Percentiles rank a stretch among this genome's conserved stretches.
Evolutionary conservation across 2,888 invertebrate genomes (phyloP).

Genomic region (Xanthostigma xanthostigma): DNA sequence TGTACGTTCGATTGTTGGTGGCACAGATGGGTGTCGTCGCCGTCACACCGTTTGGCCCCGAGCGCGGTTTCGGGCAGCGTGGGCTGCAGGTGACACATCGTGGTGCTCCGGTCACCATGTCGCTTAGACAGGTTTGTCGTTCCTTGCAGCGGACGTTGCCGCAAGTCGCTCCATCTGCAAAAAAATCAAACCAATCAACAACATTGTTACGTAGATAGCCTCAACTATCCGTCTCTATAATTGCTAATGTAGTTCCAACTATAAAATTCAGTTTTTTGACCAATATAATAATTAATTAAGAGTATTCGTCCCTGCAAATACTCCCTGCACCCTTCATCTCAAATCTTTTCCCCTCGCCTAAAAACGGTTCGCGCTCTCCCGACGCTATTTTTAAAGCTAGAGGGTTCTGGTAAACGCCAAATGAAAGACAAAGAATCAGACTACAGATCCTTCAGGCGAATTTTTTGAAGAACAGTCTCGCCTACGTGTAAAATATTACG

Average conservation of each 20-base stretch:
- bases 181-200: constrained; percentile 7
- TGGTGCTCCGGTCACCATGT: constrained; percentile 45
- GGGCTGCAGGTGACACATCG: constrained; percentile 56
- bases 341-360: too few species aligned
- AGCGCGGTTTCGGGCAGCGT: constrained; percentile 37
- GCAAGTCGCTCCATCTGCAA: constrained; percentile 50
- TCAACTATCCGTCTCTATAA: not conserved
- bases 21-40: constrained; percentile 47
- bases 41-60: constrained; percentile 29
- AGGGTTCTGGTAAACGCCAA: too few species aligned
- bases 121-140: constrained; percentile 51
- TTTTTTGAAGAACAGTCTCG: too few species aligned
- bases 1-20: constrained; percentile 57
- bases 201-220: constrained; percentile 8
- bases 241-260: too few species aligned
- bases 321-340: too few species aligned
- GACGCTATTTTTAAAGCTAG: too few species aligned
- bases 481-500: too few species aligned
- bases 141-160: constrained; percentile 48
- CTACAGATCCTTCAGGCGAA: too few species aligned
- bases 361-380: too few species aligned
- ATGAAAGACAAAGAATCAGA: too few species aligned
- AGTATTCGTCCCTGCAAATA: too few species aligned
- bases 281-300: too few species aligned
- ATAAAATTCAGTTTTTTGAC: not conserved